These are phyloP conservation scores for Sinocyclocheilus anophthalmus DNA, from an alignment of 2,113 vertebrate species.

Conservation along the genomic window DNA sequence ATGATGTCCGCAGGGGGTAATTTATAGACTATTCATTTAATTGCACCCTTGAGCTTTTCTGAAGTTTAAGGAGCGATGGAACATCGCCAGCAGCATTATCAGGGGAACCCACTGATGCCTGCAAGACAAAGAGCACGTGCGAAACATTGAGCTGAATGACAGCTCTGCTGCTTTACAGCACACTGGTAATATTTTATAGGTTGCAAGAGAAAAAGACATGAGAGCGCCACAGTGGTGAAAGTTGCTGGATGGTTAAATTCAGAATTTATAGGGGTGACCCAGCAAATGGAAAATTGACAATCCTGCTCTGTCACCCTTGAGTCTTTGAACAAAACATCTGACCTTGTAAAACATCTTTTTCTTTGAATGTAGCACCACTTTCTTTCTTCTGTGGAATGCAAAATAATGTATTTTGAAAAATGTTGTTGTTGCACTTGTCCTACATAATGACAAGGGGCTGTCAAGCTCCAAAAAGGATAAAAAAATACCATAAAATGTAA, in stretches of 20 bases:
- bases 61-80: background rate
- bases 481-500: background rate
- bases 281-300: background rate
- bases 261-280: background rate
- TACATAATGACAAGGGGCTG: background rate
- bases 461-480: background rate
- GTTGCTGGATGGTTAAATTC: background rate
- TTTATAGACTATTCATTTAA: conserved; percentile 27
- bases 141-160: conserved; percentile 8
- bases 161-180: background rate
- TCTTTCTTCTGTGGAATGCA: background rate
- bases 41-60: conserved; percentile 22
- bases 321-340: background rate
- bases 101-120: background rate
- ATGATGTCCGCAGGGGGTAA: conserved; percentile 3
- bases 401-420: background rate
- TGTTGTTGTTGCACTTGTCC: background rate
- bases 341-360: background rate
- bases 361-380: background rate
- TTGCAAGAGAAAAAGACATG: background rate
- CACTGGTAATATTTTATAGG: conserved; percentile 1
- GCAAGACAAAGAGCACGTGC: background rate
- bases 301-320: background rate
- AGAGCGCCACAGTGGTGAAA: background rate
- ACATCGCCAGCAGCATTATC: background rate